These are phyloP conservation scores for Pentalonia nigronervosa DNA, from an alignment of 1,140 invertebrate species.

Conservation along the genomic window DNA sequence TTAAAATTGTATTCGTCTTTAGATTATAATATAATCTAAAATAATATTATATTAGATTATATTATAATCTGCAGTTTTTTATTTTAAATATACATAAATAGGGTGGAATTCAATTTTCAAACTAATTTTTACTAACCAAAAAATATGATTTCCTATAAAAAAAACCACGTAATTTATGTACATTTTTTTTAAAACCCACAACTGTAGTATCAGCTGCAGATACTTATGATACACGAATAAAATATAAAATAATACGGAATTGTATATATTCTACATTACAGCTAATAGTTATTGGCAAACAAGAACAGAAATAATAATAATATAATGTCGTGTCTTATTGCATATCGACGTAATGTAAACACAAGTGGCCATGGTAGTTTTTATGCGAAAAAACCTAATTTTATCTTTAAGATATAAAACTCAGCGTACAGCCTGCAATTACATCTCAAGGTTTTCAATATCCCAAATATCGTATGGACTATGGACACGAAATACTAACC, in stretches of 20 bases:
- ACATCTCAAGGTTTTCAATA: neutral
- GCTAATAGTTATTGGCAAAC: conserved; percentile 18
- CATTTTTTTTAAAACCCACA: neutral
- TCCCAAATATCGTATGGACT: neutral
- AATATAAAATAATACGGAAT: neutral
- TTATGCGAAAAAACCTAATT: conserved; percentile 31
- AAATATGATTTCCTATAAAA: conserved; percentile 3
- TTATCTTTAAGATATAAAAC: neutral
- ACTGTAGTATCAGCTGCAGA: neutral
- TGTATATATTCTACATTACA: neutral
- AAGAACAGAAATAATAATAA: neutral
- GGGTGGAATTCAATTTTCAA: neutral
- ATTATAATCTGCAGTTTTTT: neutral
- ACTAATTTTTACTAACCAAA: neutral
- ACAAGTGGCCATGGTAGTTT: neutral
- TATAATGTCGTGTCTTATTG: conserved; percentile 18
- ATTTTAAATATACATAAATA: neutral
- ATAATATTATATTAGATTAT: too few species aligned
- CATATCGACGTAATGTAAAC: conserved; percentile 10
- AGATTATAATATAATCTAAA: too few species aligned
- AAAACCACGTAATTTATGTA: neutral
- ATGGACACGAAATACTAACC: neutral
- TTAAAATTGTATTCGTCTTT: neutral
- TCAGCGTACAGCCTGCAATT: neutral
- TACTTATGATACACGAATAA: neutral